Percentiles rank a stretch among this genome's conserved stretches.
These are phyloP conservation scores for Paraplagusia blochii DNA, from an alignment of 2,113 vertebrate genomes.

Conservation along the genomic window DNA sequence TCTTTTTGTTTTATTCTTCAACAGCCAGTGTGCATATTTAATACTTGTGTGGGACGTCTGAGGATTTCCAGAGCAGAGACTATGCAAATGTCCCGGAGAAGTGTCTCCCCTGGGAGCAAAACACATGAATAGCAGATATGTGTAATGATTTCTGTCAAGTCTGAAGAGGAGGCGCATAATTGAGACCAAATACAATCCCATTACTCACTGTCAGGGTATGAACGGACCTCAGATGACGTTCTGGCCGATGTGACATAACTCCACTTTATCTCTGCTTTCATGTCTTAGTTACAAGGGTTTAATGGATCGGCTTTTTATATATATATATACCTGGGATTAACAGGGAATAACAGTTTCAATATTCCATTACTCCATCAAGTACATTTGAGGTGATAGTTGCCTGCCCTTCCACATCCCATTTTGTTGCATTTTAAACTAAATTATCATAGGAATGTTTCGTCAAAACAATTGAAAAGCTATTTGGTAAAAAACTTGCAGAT, in stretches of 20 bases:
- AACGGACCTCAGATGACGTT: conserved; percentile 61
- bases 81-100: conserved; percentile 33
- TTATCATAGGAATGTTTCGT: no score
- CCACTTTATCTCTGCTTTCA: conserved; percentile 35
- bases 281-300: conserved; percentile 60
- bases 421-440: no score
- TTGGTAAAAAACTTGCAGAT: no score
- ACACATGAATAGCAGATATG: conserved; percentile 40
- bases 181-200: conserved; percentile 63
- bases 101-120: conserved; percentile 38
- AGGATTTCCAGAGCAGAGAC: conserved; percentile 39
- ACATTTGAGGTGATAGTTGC: no score
- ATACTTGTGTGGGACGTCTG: conserved; percentile 37
- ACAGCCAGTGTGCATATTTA: conserved; percentile 22
- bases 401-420: no score
- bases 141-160: conserved; percentile 37
- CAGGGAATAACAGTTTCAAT: no score
- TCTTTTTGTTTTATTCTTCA: conserved; percentile 6
- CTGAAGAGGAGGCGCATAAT: conserved; percentile 44
- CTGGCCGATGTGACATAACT: conserved; percentile 55
- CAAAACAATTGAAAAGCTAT: no score
- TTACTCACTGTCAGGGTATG: conserved; percentile 69
- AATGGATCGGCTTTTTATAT: no score
- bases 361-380: no score
- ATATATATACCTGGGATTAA: no score